Conservation (phyloP, 2,797 vertebrate genomes). For the Lacerta viridis region DNA sequence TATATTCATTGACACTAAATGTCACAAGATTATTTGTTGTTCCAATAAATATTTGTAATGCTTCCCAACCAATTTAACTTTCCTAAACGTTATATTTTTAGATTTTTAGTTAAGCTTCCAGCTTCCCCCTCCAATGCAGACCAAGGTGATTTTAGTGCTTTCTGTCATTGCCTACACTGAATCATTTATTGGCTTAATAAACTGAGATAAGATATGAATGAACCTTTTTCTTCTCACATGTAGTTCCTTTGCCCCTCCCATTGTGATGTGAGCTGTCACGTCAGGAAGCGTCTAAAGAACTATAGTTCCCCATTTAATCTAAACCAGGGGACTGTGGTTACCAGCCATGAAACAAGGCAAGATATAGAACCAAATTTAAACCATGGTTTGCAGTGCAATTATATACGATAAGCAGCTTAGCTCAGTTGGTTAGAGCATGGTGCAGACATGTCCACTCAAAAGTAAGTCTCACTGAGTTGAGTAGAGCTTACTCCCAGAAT, state of each 20-base stretch:
- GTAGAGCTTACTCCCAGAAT: not conserved
- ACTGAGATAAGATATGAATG: not conserved
- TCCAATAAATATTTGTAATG: not conserved
- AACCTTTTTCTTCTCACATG: not conserved
- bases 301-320: not conserved
- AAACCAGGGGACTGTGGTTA: not conserved
- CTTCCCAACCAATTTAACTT: not conserved
- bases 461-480: not conserved
- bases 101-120: not conserved
- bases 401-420: too few species aligned
- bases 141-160: not conserved
- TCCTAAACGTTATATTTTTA: not conserved
- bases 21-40: too few species aligned
- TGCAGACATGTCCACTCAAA: not conserved
- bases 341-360: not conserved
- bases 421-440: too few species aligned
- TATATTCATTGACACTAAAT: not conserved
- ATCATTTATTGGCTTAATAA: not conserved
- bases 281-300: not conserved
- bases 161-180: not conserved
- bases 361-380: not conserved
- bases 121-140: not conserved
- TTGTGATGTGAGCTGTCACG: not conserved
- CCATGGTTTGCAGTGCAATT: too few species aligned
- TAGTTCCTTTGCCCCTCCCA: not conserved